Evolutionary conservation across 2,797 vertebrate species (phyloP), one percentile per base, ranked within the genome.

Genomic region (Chromis chromis): DNA sequence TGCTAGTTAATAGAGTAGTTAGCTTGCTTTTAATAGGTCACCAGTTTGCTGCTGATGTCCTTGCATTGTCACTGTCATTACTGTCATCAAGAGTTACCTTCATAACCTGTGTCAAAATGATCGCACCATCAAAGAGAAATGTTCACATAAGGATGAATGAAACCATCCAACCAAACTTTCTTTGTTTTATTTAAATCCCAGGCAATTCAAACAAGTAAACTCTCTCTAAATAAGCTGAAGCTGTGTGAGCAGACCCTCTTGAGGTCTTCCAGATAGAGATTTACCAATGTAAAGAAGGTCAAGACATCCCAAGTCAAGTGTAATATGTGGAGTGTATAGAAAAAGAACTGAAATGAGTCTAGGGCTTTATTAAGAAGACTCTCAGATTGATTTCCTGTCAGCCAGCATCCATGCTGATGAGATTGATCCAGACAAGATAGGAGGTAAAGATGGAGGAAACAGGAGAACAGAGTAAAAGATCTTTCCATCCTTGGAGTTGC

Each of bases 371-470:
- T 94, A 94, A 90, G 92, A 93, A 91, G 84, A 89, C 77, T 85
- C 76, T 74, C 72, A 12, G 79, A 95, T 95, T 93, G 94, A 95
- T 95, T 95, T 95, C 83, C 90, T 89, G 93, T 93, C 94, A 76
- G 86, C 46, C 4, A 61, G 84, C 75, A 60, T 84, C 84, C 80
- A 85, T 78, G 76, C 67, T 84, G 87, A 90, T 88, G 81, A 93
- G 89, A 94, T 94, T 81, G 78, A 94, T 94, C 80, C 77, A 69
- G 74, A 79, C 69, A 62, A 84, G 81, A 82, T 79, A 67, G 79
- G 78, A 86, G 78, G 74, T 84, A 67, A 83, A 77, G 73, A 74
- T 36, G 48, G 81, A 80, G 65, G 76, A 80, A 83, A 75, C 65
- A 71, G 76, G 84, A 84, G 84, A 86, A 79, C 61, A 63, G 70